A percentile compares a stretch with the other conserved stretches of the same genome.
phyloP scores from a whole-genome alignment of 2,113 vertebrate species.

The Cottus gobio region DNA sequence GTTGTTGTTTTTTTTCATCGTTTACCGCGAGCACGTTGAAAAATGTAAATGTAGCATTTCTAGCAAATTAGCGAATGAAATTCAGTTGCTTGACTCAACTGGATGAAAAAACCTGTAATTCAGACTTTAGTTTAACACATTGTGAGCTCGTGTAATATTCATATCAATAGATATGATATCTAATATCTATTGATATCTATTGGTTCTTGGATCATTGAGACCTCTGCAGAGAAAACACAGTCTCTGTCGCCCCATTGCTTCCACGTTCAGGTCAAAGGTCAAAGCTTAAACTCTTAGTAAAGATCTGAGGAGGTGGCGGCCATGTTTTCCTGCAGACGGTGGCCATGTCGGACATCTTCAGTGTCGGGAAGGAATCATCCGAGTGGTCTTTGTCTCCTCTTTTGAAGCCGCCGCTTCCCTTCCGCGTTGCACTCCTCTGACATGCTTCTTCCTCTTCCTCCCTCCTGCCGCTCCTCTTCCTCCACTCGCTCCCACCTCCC shows the following conservation, averaged over 20 bases:
- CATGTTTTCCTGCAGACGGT: background rate
- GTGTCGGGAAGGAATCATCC: background rate
- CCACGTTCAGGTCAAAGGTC: conserved; percentile 10
- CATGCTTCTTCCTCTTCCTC: conserved; percentile 12
- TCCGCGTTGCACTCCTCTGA: background rate
- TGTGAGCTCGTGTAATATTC: too few relatives aligned
- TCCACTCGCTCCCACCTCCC: conserved; percentile 36
- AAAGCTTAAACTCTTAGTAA: background rate
- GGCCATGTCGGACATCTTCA: background rate
- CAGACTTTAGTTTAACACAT: too few relatives aligned
- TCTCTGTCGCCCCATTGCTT: background rate
- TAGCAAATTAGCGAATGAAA: too few relatives aligned
- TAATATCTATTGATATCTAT: background rate
- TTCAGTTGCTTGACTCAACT: too few relatives aligned
- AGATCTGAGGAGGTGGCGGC: background rate
- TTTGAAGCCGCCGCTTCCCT: conserved; percentile 2
- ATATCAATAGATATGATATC: background rate
- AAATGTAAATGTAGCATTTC: too few relatives aligned
- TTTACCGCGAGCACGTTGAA: too few relatives aligned
- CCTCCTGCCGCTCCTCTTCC: conserved; percentile 16
- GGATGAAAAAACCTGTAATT: too few relatives aligned
- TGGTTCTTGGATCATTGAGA: background rate
- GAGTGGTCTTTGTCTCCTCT: background rate
- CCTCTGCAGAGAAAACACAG: background rate
- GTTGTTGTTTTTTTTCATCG: too few relatives aligned